A percentile compares a stretch with the other conserved stretches of the same genome.
phyloP scores from a whole-genome alignment of 2,113 vertebrate genomes.

The Phalacrocorax brasilianus region DNA sequence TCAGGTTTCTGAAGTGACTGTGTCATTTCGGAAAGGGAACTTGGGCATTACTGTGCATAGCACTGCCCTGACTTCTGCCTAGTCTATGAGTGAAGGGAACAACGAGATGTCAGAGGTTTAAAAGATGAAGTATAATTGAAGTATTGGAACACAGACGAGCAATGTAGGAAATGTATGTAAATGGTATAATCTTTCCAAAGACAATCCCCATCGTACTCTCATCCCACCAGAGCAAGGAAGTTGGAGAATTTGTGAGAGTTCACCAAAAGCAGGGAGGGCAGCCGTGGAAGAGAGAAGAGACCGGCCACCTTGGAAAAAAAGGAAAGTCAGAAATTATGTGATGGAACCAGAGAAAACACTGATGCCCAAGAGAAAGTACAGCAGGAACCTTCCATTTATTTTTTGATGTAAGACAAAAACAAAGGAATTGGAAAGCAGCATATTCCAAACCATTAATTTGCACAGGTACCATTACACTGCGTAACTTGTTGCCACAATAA shows the following conservation, averaged over 20 bases:
- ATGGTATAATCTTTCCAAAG: neutral
- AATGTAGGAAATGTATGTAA: neutral
- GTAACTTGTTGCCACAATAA: neutral
- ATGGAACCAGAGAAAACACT: neutral
- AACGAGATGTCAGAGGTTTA: too few relatives aligned
- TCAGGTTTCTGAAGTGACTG: neutral
- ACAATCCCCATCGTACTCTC: too few relatives aligned
- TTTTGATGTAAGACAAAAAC: neutral
- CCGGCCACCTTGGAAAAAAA: neutral
- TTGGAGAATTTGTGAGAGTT: neutral
- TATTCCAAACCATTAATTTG: neutral
- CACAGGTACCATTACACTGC: neutral
- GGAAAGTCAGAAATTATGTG: neutral
- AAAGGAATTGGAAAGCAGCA: neutral
- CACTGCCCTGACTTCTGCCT: neutral
- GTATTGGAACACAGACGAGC: rapidly evolving
- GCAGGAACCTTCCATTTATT: neutral
- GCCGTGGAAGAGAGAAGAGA: neutral
- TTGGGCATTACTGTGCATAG: rapidly evolving
- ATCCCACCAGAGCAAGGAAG: neutral
- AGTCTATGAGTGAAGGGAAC: neutral
- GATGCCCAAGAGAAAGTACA: neutral
- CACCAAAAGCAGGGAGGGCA: neutral
- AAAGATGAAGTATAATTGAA: neutral
- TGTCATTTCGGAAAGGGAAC: neutral